phyloP scores from a whole-genome alignment of 1,140 invertebrate genomes.

The Ladona fulva region DNA sequence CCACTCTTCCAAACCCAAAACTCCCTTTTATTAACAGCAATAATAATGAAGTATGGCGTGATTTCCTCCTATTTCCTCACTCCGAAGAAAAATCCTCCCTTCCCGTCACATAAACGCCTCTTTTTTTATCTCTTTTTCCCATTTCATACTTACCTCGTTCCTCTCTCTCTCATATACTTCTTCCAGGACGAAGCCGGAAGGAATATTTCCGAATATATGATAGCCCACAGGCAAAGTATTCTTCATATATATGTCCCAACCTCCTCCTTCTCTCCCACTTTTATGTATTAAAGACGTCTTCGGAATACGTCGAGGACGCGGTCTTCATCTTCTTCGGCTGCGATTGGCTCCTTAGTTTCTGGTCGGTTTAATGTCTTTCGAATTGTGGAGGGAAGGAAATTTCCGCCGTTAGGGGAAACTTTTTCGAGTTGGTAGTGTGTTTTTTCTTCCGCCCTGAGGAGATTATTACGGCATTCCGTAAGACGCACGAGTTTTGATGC shows the following conservation, averaged over 20 bases:
- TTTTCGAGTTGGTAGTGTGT: too few relatives aligned
- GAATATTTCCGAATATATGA: conserved; percentile 10
- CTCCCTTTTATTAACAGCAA: conserved; percentile 1
- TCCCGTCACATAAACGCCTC: background rate
- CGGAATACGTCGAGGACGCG: too few relatives aligned
- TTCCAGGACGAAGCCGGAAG: background rate
- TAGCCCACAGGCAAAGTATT: background rate
- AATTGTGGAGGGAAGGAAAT: too few relatives aligned
- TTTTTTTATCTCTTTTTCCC: background rate
- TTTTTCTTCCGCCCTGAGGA: too few relatives aligned
- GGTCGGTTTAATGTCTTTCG: too few relatives aligned
- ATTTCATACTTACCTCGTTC: background rate
- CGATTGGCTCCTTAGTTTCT: too few relatives aligned
- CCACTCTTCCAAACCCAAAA: background rate
- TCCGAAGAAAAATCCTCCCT: background rate
- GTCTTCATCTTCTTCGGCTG: too few relatives aligned
- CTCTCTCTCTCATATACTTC: background rate
- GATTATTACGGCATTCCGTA: too few relatives aligned
- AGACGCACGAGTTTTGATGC: too few relatives aligned
- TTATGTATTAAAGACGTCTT: too few relatives aligned
- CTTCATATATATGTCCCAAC: background rate
- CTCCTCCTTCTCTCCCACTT: background rate
- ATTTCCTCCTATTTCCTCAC: background rate
- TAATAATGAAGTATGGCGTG: conserved; percentile 9
- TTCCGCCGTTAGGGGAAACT: too few relatives aligned